Conservation (phyloP, 2,113 vertebrate species). For the Alethe diademata region DNA sequence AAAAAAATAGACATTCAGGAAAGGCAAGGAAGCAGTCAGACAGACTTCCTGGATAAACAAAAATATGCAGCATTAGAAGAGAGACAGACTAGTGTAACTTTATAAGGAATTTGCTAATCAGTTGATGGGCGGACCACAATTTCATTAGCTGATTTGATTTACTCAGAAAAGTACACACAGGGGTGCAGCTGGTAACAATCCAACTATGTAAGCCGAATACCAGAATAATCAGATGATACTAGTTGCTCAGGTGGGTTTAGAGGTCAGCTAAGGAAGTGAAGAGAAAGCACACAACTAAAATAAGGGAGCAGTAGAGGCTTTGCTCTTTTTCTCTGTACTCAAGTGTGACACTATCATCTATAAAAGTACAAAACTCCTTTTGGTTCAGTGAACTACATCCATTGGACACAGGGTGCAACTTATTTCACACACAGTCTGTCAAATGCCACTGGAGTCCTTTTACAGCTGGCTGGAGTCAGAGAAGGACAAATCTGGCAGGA, state of each 20-base stretch:
- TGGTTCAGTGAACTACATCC: background rate
- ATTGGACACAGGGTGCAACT: background rate
- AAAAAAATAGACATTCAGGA: background rate
- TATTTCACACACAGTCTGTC: background rate
- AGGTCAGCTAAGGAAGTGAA: background rate
- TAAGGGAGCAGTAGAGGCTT: background rate
- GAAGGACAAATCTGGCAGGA: conserved; percentile 2
- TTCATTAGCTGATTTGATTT: conserved; percentile 41
- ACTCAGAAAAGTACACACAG: conserved; percentile 6
- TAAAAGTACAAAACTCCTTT: background rate
- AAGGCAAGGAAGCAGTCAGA: background rate
- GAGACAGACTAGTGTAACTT: background rate
- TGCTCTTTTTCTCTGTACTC: background rate
- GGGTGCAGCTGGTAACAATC: background rate
- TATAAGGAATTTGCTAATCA: background rate
- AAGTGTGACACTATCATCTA: background rate
- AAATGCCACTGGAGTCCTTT: conserved; percentile 11
- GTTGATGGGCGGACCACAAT: background rate
- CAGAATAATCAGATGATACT: conserved; percentile 46
- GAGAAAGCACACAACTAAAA: background rate
- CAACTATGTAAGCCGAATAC: background rate
- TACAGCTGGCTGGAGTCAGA: background rate
- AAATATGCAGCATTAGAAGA: background rate
- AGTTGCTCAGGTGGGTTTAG: background rate
- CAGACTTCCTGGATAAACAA: background rate